Evolutionary conservation across 2,888 invertebrate species (phyloP).

Genomic region (Eristalinus aeneus): DNA sequence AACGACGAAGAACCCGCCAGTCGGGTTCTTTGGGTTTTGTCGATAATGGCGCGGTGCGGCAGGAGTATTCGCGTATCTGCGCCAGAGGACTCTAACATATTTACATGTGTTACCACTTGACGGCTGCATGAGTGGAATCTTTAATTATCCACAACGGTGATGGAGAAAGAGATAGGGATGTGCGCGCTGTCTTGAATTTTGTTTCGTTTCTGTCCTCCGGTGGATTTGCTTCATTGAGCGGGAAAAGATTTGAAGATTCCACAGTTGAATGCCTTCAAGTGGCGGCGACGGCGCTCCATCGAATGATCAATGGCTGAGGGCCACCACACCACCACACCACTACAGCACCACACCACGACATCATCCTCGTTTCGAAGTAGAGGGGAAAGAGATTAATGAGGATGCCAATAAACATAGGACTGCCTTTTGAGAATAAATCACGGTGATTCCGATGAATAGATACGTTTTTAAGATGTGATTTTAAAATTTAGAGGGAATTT

Average conservation of each 20-base stretch:
- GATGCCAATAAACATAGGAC: conserved; percentile 49
- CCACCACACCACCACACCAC: not conserved
- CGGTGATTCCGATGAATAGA: conserved; percentile 40
- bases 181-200: conserved; percentile 1
- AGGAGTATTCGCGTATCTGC: conserved; percentile 54
- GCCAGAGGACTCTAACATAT: conserved; percentile 58
- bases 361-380: not conserved
- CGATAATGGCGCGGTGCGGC: not conserved
- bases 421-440: conserved; percentile 52
- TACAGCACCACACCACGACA: too few relatives aligned
- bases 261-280: conserved; percentile 41
- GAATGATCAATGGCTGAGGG: conserved; percentile 60
- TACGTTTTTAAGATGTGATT: conserved; percentile 9
- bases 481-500: conserved; percentile 16
- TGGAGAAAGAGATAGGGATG: conserved; percentile 18
- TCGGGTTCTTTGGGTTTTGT: not conserved
- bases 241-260: conserved; percentile 49
- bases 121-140: conserved; percentile 70
- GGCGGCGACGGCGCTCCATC: conserved; percentile 12
- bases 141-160: conserved; percentile 59
- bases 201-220: not conserved
- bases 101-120: conserved; percentile 70
- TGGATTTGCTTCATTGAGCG: not conserved
- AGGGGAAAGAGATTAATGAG: conserved; percentile 57
- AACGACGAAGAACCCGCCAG: not conserved